phyloP scores from a whole-genome alignment of 2,797 vertebrate species.

The Poecilia wingei region DNA sequence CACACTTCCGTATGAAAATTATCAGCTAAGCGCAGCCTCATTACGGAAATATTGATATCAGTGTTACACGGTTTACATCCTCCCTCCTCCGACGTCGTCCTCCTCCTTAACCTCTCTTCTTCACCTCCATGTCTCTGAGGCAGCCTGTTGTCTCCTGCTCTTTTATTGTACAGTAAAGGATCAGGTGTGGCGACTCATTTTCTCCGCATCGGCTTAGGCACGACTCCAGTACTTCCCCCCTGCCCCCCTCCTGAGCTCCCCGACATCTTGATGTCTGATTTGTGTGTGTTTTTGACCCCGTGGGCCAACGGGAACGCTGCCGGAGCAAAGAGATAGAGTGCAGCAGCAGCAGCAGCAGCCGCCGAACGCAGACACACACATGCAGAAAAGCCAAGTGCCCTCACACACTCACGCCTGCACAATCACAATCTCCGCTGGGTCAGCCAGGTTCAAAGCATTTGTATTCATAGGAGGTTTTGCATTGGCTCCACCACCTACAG shows the following conservation, averaged over 20 bases:
- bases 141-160: slow-evolving; percentile 45
- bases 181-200: slow-evolving; percentile 72
- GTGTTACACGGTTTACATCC: slow-evolving; percentile 30
- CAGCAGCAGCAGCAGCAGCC: slow-evolving; percentile 54
- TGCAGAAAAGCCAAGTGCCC: slow-evolving; percentile 49
- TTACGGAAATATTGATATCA: slow-evolving; percentile 49
- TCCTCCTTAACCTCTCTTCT: slow-evolving; percentile 21
- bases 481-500: slow-evolving; percentile 78
- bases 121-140: slow-evolving; percentile 28
- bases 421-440: slow-evolving; percentile 77
- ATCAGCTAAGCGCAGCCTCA: slow-evolving; percentile 46
- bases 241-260: background rate
- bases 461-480: slow-evolving; percentile 81
- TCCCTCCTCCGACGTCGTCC: background rate
- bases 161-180: slow-evolving; percentile 51
- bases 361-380: slow-evolving; percentile 70
- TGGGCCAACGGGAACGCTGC: slow-evolving; percentile 66
- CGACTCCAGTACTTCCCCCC: slow-evolving; percentile 75
- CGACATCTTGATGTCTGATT: slow-evolving; percentile 70
- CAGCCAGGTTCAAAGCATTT: slow-evolving; percentile 78
- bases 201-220: slow-evolving; percentile 69
- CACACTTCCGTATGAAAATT: slow-evolving; percentile 55
- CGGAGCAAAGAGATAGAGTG: slow-evolving; percentile 71
- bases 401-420: slow-evolving; percentile 47
- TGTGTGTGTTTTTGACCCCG: slow-evolving; percentile 76